Base-by-base conservation (phyloP, 2,113 vertebrate genomes). In the Odobenus rosmarus region DNA sequence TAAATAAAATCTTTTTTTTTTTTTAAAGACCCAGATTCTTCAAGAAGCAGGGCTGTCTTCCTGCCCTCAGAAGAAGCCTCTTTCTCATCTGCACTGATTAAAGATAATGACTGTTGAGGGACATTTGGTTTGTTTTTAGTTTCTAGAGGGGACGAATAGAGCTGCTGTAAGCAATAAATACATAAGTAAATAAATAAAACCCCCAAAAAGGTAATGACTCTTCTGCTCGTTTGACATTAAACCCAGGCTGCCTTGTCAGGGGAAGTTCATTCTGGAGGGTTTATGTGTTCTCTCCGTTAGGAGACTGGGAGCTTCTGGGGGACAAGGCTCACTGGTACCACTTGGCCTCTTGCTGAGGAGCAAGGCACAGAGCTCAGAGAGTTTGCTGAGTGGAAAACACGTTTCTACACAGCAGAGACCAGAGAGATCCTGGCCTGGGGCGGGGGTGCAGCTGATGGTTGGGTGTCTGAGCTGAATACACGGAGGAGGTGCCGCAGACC, bases 141-240 rank as follows among this genome's bases (percentile, higher is more conserved):
- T 83, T 95, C 92, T 49, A 74, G 49, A 74, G 55, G 77, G 49
- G 26, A 59, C 2, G 15, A 67, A 39, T 18, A 64, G 28, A 31
- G 28, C 19, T 42, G 10, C 77, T 64, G 23, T 59, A 36, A 88
- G 85, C 39, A 96, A 83, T 88, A 95, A 49, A 59, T n/a, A 71
- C 46, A n/a, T 18, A 89, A 91, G 49, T 7, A 93, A 59, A 62
- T 15, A 87, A 84, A 86, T 23, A 61, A 49, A 61, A 3, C 8
- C 42, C 39, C 11, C 4, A 33, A 19, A 49, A 39, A 88, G 3
- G 1, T 55, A 71, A 55, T 9, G 49, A 71, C 55, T 62, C 77
- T 31, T 85, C 9, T 74, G 82, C 64, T 93, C 42, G 15, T 28
- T 31, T 57, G 51, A 76, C 61, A 14, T 19, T 24, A n/a, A 79